Base-by-base conservation (phyloP, 2,888 invertebrate species). In the Crossocerus cetratus region DNA sequence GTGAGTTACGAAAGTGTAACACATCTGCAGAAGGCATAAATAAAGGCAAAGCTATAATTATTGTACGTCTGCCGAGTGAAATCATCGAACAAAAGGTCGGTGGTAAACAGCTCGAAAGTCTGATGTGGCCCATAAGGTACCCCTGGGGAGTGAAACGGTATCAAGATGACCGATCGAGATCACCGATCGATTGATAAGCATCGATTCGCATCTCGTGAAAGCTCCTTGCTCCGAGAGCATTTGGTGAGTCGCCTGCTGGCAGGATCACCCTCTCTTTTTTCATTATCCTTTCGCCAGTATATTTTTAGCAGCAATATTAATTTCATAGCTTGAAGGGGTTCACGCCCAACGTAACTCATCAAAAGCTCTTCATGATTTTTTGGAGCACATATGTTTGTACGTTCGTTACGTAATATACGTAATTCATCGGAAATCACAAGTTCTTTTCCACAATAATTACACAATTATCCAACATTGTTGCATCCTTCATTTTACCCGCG, bases 231-330 rank as follows among this genome's bases (percentile, higher is more conserved):
- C 63, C 44, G 62, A 61, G 66, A 62, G 73, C 59, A 65, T 55
- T 60, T 75, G 75, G 72, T 75, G 81, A 81, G 78, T 78, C 76
- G 76, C 56, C 72, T 67, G 71, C 65, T 60, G 71, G 73, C 71
- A 65, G 61, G 54, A 54, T 49, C 55, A 32, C 32, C 32, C 32
- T 32, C 32, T 63, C 49, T 65, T 69, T 53, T 56, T 54, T 56
- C 63, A 55, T 72, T 42, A 54, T 65, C 65, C 69, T 72, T 71
- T 75, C 75, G 64, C 72, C 67, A 60, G 65, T 63, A 73, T 77
- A 73, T 77, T 81, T 76, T 65, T 66, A 42, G 22, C 65, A 4
- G 32, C 32, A 32, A 8, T 32, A 32, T 32, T 32, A 32, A 32
- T 32, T 32, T 32, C 32, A 32, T 32, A 5, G 32, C 32, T 11